These are phyloP conservation scores for Pampusana beccarii DNA, from an alignment of 2,113 vertebrate genomes.

Conservation along the genomic window DNA sequence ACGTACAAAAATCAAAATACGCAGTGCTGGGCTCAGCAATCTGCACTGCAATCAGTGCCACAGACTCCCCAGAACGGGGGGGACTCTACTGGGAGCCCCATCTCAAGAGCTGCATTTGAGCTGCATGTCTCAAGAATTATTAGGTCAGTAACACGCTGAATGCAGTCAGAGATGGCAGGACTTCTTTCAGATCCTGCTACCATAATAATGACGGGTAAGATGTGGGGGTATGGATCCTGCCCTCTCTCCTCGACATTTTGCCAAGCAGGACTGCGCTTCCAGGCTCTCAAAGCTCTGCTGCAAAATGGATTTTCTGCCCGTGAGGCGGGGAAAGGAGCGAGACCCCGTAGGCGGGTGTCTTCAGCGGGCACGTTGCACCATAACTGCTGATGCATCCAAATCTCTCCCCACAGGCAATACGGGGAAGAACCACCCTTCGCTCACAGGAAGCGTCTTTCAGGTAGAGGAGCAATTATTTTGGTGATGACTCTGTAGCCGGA, in stretches of 20 bases:
- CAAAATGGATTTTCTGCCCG: not conserved
- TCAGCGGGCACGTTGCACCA: not conserved
- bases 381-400: not conserved
- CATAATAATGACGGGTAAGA: too few species aligned
- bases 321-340: not conserved
- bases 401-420: not conserved
- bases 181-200: not conserved
- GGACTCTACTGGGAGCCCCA: not conserved
- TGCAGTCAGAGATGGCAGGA: not conserved
- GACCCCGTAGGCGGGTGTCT: not conserved
- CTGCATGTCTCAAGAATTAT: not conserved
- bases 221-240: not conserved
- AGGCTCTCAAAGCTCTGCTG: not conserved
- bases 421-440: not conserved
- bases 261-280: not conserved
- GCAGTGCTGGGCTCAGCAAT: not conserved
- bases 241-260: not conserved
- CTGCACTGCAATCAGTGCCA: not conserved
- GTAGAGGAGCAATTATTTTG: not conserved
- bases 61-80: rapidly evolving
- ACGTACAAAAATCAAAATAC: not conserved
- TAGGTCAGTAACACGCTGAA: not conserved
- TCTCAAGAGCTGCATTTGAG: not conserved
- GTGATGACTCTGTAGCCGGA: not conserved
- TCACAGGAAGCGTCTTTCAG: not conserved